Percentiles rank a stretch among this genome's conserved stretches.
These are phyloP conservation scores for Hymenopus coronatus DNA, from an alignment of 2,888 invertebrate species.

Conservation along the genomic window DNA sequence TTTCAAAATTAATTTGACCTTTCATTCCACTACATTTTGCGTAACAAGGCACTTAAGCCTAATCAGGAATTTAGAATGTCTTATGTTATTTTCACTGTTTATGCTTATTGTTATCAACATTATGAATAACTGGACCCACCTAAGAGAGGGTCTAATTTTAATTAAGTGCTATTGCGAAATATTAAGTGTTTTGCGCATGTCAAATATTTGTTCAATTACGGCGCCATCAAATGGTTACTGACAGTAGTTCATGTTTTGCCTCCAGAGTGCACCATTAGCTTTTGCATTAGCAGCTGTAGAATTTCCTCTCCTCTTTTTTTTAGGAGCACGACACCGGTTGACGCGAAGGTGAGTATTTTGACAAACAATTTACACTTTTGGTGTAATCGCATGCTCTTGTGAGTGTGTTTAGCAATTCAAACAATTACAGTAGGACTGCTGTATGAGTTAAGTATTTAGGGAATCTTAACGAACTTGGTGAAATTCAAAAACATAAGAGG, in stretches of 20 bases:
- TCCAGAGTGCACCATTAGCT: not conserved
- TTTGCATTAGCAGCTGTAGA: not conserved
- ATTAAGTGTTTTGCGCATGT: not conserved
- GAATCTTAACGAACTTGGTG: not conserved
- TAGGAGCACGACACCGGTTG: not conserved
- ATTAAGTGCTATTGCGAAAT: not conserved
- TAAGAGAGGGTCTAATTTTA: not conserved
- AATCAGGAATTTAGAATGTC: not conserved
- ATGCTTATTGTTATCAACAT: not conserved
- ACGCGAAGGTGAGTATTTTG: not conserved
- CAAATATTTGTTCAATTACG: not conserved
- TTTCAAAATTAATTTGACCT: not conserved
- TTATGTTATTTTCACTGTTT: not conserved
- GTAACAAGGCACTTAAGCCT: not conserved
- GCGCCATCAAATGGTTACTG: not conserved
- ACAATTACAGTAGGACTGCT: not conserved
- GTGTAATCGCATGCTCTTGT: not conserved
- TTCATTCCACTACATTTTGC: not conserved
- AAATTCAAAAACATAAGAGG: not conserved
- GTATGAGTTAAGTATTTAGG: not conserved
- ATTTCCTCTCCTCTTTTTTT: not conserved
- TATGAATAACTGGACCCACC: not conserved
- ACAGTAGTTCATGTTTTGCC: not conserved
- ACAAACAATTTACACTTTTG: not conserved
- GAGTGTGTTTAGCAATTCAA: not conserved